phyloP scores from a whole-genome alignment of 2,888 invertebrate species.

The Megaustenia siamemsis region DNA sequence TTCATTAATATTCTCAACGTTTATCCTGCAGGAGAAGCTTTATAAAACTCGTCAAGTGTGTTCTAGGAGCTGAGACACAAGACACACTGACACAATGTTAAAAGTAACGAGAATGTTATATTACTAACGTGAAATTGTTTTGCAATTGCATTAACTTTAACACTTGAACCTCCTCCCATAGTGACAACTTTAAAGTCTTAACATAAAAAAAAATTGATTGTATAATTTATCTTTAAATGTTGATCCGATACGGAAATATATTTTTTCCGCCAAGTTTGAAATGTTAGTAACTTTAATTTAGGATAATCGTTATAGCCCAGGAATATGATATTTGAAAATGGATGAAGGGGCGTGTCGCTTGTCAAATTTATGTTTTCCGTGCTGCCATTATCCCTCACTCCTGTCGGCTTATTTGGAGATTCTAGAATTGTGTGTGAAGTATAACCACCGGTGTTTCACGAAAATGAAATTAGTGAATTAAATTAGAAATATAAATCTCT shows the following conservation, averaged over 20 bases:
- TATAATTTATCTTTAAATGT: neutral
- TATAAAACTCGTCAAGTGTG: neutral
- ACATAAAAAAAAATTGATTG: too few species aligned
- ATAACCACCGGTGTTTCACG: neutral
- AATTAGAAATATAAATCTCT: neutral
- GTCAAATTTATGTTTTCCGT: neutral
- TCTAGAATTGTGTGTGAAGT: neutral
- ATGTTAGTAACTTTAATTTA: too few species aligned
- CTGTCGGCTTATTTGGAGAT: too few species aligned
- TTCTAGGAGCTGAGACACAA: neutral
- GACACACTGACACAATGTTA: neutral
- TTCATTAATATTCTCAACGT: neutral
- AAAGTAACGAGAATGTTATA: neutral
- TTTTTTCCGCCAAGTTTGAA: too few species aligned
- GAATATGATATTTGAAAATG: neutral
- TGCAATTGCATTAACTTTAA: neutral
- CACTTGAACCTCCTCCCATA: neutral
- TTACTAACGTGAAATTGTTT: neutral
- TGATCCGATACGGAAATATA: neutral
- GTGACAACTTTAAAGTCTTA: neutral
- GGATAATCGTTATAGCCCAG: too few species aligned
- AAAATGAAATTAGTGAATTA: neutral
- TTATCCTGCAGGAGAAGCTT: neutral
- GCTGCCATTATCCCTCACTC: too few species aligned
- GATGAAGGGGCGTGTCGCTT: neutral